Percentiles rank a stretch among this genome's conserved stretches.
Conservation (phyloP, 2,888 invertebrate genomes). For the Tiliacea citrago region DNA sequence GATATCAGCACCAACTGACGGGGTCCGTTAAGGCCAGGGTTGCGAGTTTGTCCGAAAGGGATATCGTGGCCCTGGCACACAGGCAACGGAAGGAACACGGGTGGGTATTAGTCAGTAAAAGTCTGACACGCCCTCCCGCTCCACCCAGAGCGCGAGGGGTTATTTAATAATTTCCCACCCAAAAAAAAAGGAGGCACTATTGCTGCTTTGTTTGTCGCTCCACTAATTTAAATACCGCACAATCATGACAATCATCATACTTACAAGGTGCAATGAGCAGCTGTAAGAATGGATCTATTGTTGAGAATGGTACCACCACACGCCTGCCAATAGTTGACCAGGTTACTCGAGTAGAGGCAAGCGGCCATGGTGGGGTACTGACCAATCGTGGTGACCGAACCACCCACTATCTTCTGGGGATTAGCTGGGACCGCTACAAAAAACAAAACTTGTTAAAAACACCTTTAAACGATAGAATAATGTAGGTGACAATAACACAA, state of each 20-base stretch:
- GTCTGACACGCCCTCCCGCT: too few relatives aligned
- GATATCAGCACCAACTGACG: too few relatives aligned
- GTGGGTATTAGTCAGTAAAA: too few relatives aligned
- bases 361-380: constrained; percentile 66
- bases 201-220: not conserved
- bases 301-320: constrained; percentile 73
- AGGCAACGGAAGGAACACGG: too few relatives aligned
- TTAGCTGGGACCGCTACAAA: constrained; percentile 61
- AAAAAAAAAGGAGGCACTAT: not conserved
- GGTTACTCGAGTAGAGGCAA: constrained; percentile 53
- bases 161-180: too few relatives aligned
- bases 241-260: not conserved
- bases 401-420: constrained; percentile 72
- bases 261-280: constrained; percentile 75
- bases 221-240: not conserved
- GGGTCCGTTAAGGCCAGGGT: too few relatives aligned
- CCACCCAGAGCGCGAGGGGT: too few relatives aligned
- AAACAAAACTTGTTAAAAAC: not conserved
- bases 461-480: too few relatives aligned
- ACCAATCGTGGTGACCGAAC: constrained; percentile 66
- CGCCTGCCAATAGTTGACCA: constrained; percentile 48
- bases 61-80: too few relatives aligned
- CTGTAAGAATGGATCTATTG: constrained; percentile 71
- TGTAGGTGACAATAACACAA: too few relatives aligned
- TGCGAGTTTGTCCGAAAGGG: too few relatives aligned